Evolutionary conservation across 2,113 vertebrate species (phyloP).

Genomic region (Tragulus kanchil): DNA sequence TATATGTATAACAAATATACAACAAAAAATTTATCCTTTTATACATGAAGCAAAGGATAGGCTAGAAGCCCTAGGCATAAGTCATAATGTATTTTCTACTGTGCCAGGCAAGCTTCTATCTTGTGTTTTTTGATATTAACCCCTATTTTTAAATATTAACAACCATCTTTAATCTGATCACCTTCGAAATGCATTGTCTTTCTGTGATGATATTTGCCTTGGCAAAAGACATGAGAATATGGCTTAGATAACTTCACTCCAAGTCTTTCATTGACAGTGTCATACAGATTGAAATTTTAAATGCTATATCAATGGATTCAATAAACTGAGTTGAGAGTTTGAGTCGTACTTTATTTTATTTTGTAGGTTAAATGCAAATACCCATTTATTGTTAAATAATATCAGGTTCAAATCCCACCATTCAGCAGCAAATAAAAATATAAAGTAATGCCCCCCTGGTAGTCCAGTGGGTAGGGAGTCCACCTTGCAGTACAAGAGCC

Average conservation of each 20-base stretch:
- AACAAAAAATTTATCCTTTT: background rate
- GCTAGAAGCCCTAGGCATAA: background rate
- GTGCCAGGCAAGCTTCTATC: background rate
- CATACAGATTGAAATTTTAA: background rate
- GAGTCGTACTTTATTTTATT: background rate
- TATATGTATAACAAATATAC: background rate
- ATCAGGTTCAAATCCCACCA: background rate
- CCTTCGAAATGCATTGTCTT: background rate
- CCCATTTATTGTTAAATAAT: slow-evolving; percentile 45
- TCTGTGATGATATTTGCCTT: background rate
- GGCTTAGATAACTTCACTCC: background rate
- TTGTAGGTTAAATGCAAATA: slow-evolving; percentile 4
- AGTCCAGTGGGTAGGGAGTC: too few relatives aligned
- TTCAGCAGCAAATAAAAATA: slow-evolving; percentile 45
- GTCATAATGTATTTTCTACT: background rate
- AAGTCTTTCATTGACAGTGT: background rate
- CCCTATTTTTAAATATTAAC: background rate
- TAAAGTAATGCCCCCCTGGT: background rate
- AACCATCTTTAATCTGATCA: background rate
- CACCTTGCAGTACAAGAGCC: too few relatives aligned
- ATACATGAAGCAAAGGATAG: background rate
- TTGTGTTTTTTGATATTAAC: background rate
- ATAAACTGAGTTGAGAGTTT: background rate
- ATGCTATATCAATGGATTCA: background rate
- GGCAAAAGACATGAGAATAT: background rate